These are phyloP conservation scores for Heterodera schachtii DNA, from an alignment of 1,140 invertebrate genomes.

Conservation along the genomic window DNA sequence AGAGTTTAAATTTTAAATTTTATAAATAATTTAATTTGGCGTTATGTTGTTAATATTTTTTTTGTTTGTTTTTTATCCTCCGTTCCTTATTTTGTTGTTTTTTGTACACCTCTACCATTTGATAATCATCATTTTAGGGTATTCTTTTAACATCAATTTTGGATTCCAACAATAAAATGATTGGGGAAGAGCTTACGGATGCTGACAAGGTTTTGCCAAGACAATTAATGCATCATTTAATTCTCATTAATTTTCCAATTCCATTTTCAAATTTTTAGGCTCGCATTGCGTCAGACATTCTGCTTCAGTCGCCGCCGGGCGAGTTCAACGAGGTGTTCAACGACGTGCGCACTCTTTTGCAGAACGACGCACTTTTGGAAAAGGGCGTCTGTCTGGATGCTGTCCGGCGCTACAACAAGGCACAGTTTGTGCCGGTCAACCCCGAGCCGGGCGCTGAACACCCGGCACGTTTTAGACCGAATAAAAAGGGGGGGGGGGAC, in stretches of 20 bases:
- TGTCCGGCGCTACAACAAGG: constrained; percentile 97
- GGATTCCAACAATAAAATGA: constrained; percentile 6
- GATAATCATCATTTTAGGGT: too few species aligned
- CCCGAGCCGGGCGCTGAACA: constrained; percentile 80
- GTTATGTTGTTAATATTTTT: too few species aligned
- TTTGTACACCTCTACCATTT: too few species aligned
- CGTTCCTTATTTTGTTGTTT: too few species aligned
- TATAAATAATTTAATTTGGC: too few species aligned
- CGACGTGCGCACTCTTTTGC: constrained; percentile 90
- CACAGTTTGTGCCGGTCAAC: constrained; percentile 94
- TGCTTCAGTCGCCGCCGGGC: constrained; percentile 69
- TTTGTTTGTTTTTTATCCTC: too few species aligned
- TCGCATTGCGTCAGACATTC: constrained; percentile 37
- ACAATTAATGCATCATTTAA: too few species aligned
- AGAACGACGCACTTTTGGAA: constrained; percentile 91
- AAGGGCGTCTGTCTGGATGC: constrained; percentile 82
- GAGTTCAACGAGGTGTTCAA: constrained; percentile 99
- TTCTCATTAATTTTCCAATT: too few species aligned
- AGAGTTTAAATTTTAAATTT: too few species aligned
- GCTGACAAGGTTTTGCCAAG: constrained; percentile 18
- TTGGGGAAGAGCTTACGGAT: constrained; percentile 20
- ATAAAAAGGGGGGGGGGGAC: too few species aligned
- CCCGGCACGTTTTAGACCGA: constrained; percentile 67
- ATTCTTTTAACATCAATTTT: background rate
- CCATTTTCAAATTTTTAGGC: background rate